phyloP scores from a whole-genome alignment of 1,140 invertebrate genomes.

The Saccostrea cuccullata region DNA sequence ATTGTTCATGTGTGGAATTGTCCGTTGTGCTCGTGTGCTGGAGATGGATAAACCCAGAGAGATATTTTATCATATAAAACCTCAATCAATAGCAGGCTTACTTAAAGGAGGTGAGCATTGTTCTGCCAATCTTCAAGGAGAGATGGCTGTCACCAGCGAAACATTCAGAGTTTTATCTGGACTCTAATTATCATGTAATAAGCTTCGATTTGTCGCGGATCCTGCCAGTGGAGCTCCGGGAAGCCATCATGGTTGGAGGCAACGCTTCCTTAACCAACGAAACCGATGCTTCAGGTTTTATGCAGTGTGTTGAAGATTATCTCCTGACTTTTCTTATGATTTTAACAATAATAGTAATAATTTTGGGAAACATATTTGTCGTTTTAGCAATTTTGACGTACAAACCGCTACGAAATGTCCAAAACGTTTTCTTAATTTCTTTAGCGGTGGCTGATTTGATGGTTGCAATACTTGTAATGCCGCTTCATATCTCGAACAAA shows the following conservation, averaged over 20 bases:
- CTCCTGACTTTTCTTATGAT: constrained; percentile 34
- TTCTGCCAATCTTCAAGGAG: constrained; percentile 8
- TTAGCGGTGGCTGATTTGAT: constrained; percentile 95
- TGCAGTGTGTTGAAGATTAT: constrained; percentile 22
- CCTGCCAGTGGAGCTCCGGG: not conserved
- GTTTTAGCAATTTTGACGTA: constrained; percentile 97
- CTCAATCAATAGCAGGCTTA: constrained; percentile 33
- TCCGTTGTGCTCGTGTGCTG: not conserved
- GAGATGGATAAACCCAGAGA: not conserved
- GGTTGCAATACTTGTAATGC: constrained; percentile 95
- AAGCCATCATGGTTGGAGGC: constrained; percentile 12
- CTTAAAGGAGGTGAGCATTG: constrained; percentile 32
- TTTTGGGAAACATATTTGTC: constrained; percentile 94
- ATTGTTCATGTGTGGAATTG: constrained; percentile 9
- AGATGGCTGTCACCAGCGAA: constrained; percentile 28
- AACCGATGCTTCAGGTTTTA: not conserved
- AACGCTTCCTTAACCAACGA: not conserved
- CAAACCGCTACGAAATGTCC: constrained; percentile 94
- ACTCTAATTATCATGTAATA: constrained; percentile 36
- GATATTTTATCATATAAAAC: constrained; percentile 26
- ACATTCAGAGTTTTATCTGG: constrained; percentile 20
- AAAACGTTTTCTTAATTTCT: constrained; percentile 98
- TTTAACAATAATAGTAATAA: constrained; percentile 43
- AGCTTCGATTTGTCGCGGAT: constrained; percentile 26
- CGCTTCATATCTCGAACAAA: constrained; percentile 94